Base-by-base conservation (phyloP, 2,113 vertebrate genomes). In the Coturnix japonica region DNA sequence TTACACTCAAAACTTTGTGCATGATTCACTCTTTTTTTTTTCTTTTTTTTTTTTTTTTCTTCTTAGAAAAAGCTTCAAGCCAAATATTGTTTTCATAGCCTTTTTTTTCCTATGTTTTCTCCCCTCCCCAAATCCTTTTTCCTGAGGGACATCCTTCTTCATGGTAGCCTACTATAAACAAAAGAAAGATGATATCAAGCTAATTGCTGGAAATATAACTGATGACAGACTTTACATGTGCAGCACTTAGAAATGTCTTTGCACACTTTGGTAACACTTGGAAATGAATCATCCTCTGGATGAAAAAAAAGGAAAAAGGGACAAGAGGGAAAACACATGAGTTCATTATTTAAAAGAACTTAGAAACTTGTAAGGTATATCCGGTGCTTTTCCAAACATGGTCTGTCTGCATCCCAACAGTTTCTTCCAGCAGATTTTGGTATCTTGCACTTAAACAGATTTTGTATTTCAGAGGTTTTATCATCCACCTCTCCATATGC, bases 131-230 rank as follows among this genome's bases (percentile, higher is more conserved):
- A 60, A 94, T 85, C 43, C 23, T 88, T 92, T 90, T 77, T 86
- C 66, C 74, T 31, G 49, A 64, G 91, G 70, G 69, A 76, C 33
- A 71, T 85, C 51, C 82, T 92, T 90, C 73, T 56, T 91, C 89
- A 66, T 88, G 43, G 70, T 83, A 91, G 69, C 19, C 74, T 67
- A 59, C 57, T 81, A 33, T 92, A 91, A 87, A 95, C 74, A 91
- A 84, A 94, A 65, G 63, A 81, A 86, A 91, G 89, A 80, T 65
- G n/a, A 61, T 90, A 92, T 71, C 54, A 87, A 91, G 91, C 25
- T 59, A 74, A 74, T 78, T 95, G 37, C 64, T 91, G 93, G 71
- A 89, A 87, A 89, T 74, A 65, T 90, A 95, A 94, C 92, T 87
- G 85, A 91, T 89, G 85, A 83, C 85, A 95, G 91, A 70, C 31